phyloP scores from a whole-genome alignment of 2,113 vertebrate species.

The Xiphophorus maculatus region DNA sequence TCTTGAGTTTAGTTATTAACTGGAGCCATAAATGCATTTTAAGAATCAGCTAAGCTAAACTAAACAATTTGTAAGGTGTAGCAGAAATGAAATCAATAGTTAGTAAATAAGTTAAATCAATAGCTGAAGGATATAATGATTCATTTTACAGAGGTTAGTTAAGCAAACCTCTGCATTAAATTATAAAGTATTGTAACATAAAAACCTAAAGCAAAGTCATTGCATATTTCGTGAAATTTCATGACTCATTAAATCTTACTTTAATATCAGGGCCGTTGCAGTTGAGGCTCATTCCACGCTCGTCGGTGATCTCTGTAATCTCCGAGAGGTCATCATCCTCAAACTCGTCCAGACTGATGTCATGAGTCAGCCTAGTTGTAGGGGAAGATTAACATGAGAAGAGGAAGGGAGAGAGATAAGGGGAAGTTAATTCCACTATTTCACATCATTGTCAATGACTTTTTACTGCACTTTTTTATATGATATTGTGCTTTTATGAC shows the following conservation, averaged over 20 bases:
- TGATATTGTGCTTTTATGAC: too few species aligned
- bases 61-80: too few species aligned
- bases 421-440: background rate
- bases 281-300: slow-evolving; percentile 92
- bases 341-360: slow-evolving; percentile 98
- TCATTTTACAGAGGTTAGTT: too few species aligned
- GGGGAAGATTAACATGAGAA: slow-evolving; percentile 12
- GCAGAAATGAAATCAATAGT: background rate
- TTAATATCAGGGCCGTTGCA: slow-evolving; percentile 87
- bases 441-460: too few species aligned
- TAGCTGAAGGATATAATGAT: background rate
- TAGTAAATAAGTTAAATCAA: background rate
- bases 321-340: slow-evolving; percentile 98
- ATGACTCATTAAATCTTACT: slow-evolving; percentile 69
- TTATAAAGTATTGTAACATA: too few species aligned
- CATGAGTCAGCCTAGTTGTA: slow-evolving; percentile 91
- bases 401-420: background rate
- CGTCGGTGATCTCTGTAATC: slow-evolving; percentile 91
- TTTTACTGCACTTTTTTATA: too few species aligned
- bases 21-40: too few species aligned
- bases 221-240: background rate
- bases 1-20: too few species aligned
- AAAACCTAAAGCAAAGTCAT: background rate
- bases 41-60: too few species aligned
- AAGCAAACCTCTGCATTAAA: too few species aligned